phyloP scores from a whole-genome alignment of 2,888 invertebrate genomes.

The Lapara coniferarum region DNA sequence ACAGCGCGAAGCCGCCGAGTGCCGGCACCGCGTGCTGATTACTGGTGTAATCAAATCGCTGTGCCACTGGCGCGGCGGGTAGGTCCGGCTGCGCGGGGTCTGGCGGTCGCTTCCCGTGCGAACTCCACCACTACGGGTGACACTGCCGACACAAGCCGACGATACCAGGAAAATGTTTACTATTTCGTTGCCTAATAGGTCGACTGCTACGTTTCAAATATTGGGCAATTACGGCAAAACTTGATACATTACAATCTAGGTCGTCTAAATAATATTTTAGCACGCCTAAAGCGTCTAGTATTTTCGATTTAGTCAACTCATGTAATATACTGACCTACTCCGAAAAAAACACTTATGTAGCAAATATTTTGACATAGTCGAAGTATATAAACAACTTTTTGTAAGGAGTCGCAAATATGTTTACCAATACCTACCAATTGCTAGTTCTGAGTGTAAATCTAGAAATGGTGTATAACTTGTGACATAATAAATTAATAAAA shows the following conservation, averaged over 20 bases:
- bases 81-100: neutral
- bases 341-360: neutral
- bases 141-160: neutral
- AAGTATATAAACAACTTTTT: neutral
- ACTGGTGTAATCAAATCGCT: slow-evolving; percentile 14
- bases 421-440: neutral
- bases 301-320: slow-evolving; percentile 5
- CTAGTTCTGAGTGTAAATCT: neutral
- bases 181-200: neutral
- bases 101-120: neutral
- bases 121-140: too few species aligned
- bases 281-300: slow-evolving; percentile 3
- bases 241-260: neutral
- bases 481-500: too few species aligned
- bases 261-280: slow-evolving; percentile 1
- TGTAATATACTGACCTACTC: slow-evolving; percentile 3
- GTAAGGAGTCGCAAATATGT: neutral
- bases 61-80: neutral
- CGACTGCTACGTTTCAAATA: too few species aligned
- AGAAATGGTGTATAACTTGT: too few species aligned
- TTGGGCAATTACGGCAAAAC: neutral
- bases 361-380: neutral
- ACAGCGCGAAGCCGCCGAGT: slow-evolving; percentile 18
- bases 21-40: slow-evolving; percentile 3
- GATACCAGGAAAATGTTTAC: neutral